Evolutionary conservation across 2,113 vertebrate species (phyloP).

Genomic region (Cyanistes caeruleus): DNA sequence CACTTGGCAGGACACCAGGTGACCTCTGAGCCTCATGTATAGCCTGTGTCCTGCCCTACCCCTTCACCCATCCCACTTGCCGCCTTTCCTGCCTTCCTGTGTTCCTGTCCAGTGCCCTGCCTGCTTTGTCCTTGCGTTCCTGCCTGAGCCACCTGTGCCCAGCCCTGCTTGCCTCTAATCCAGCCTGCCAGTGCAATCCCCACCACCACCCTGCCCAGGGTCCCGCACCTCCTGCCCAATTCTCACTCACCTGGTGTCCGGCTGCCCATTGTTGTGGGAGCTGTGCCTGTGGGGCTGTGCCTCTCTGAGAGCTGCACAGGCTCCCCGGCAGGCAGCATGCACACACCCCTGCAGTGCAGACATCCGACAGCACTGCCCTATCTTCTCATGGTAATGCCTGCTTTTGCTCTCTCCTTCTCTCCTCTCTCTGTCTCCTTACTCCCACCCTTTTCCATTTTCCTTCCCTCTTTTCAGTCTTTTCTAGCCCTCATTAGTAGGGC

Average conservation of each 20-base stretch:
- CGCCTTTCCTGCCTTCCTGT: neutral
- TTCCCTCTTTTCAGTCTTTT: neutral
- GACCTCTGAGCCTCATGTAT: neutral
- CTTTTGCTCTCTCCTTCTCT: neutral
- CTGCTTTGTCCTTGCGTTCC: neutral
- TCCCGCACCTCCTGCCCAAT: too few species aligned
- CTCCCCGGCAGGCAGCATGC: neutral
- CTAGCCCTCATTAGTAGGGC: neutral
- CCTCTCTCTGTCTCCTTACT: neutral
- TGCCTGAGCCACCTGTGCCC: neutral
- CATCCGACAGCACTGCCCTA: fast-evolving
- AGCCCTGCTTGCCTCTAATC: neutral
- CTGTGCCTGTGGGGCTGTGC: neutral
- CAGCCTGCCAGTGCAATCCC: fast-evolving
- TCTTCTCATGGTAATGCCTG: neutral
- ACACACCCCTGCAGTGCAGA: neutral
- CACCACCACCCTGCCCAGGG: neutral
- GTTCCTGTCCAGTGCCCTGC: neutral
- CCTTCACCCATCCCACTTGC: neutral
- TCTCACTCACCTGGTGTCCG: neutral
- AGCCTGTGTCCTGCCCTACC: neutral
- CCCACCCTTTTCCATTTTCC: neutral
- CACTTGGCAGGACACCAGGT: neutral
- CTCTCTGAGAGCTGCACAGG: neutral
- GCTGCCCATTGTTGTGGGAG: neutral